Conservation (phyloP, 2,888 invertebrate species). For the Perdita meconis region DNA sequence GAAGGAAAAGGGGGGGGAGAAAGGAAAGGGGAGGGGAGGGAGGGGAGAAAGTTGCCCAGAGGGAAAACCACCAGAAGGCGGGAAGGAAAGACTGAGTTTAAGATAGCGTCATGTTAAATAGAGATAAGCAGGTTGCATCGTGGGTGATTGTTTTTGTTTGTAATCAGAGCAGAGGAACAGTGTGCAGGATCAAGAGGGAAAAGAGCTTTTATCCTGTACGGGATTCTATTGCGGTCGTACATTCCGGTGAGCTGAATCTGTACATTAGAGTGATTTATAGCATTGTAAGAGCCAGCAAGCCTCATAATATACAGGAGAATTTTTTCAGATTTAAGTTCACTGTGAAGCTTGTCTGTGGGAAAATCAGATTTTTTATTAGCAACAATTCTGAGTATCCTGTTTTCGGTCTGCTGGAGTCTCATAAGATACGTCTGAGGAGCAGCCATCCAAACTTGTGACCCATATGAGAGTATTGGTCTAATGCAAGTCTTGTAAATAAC, state of each 20-base stretch:
- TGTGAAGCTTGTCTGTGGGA: too few species aligned
- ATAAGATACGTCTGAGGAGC: neutral
- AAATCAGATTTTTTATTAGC: neutral
- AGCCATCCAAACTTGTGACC: neutral
- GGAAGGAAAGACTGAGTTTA: too few species aligned
- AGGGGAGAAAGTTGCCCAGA: too few species aligned
- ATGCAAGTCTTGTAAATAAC: neutral
- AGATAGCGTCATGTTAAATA: too few species aligned
- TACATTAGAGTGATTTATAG: neutral
- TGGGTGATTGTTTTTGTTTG: too few species aligned
- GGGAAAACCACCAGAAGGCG: too few species aligned
- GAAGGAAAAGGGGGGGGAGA: too few species aligned
- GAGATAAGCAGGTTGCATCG: too few species aligned
- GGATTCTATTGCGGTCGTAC: neutral
- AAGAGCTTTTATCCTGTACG: neutral
- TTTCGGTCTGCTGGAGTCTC: neutral
- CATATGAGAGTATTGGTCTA: neutral
- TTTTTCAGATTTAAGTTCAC: too few species aligned
- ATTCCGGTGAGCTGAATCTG: neutral
- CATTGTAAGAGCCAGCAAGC: neutral
- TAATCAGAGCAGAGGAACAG: neutral
- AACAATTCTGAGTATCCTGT: neutral
- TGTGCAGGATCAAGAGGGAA: neutral
- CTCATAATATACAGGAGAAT: too few species aligned
- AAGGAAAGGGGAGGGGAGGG: too few species aligned